These are phyloP conservation scores for Pseudomyrmex concolor DNA, from an alignment of 1,140 invertebrate genomes.

Conservation along the genomic window DNA sequence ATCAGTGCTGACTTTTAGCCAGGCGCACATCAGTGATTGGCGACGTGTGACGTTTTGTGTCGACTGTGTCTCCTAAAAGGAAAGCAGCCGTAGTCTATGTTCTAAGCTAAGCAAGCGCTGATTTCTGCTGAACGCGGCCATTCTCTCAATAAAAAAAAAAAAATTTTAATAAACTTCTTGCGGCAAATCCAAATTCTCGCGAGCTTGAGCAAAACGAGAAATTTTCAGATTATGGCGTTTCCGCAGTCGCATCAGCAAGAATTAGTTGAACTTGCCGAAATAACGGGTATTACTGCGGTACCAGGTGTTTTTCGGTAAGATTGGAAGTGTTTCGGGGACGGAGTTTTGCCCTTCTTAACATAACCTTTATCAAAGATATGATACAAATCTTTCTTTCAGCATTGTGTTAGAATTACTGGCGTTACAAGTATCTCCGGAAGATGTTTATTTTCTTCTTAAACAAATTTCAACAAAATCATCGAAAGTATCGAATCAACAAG, in stretches of 20 bases:
- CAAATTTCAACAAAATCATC: slow-evolving; percentile 64
- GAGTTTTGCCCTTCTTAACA: neutral
- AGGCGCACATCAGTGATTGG: no score
- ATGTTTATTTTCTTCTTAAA: slow-evolving; percentile 76
- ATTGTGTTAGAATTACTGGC: slow-evolving; percentile 76
- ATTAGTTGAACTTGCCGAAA: slow-evolving; percentile 74
- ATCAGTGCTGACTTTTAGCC: no score
- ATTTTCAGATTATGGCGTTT: slow-evolving; percentile 68
- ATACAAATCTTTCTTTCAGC: slow-evolving; percentile 54
- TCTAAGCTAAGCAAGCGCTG: no score
- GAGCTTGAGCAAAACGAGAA: neutral
- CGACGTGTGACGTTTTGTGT: no score
- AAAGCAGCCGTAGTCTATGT: no score
- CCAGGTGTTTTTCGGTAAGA: slow-evolving; percentile 76
- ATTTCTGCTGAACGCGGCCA: no score
- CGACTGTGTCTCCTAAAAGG: no score
- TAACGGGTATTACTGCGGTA: slow-evolving; percentile 72
- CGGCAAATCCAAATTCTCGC: neutral
- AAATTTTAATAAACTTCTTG: neutral
- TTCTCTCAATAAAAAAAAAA: no score
- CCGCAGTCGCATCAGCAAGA: slow-evolving; percentile 71
- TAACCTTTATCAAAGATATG: slow-evolving; percentile 25
- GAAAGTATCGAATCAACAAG: neutral
- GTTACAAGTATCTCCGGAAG: slow-evolving; percentile 76
- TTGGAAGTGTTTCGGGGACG: neutral